These are phyloP conservation scores for Thamnaconus septentrionalis DNA, from an alignment of 2,113 vertebrate species.

Conservation along the genomic window DNA sequence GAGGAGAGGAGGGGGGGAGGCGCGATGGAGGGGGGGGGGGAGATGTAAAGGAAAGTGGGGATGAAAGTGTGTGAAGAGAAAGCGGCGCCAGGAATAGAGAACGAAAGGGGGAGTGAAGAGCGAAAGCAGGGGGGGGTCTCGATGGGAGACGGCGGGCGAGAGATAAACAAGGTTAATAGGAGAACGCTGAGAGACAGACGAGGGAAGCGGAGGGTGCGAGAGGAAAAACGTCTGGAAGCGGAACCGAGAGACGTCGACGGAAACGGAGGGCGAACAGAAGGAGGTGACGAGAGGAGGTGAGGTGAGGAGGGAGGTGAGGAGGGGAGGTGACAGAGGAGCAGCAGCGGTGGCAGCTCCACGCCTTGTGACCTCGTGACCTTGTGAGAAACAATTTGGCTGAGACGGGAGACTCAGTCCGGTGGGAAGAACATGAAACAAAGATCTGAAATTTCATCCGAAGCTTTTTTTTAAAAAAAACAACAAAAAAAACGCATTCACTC, in stretches of 20 bases:
- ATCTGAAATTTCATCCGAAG: conserved; percentile 51
- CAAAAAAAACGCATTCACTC: too few species aligned
- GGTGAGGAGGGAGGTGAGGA: background rate
- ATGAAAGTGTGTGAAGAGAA: conserved; percentile 60
- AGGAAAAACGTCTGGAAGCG: background rate
- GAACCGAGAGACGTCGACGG: conserved; percentile 8
- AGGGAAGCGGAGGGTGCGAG: conserved; percentile 17
- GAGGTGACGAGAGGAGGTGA: conserved; percentile 14
- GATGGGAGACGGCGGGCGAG: conserved; percentile 29
- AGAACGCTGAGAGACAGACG: conserved; percentile 57
- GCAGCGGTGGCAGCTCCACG: conserved; percentile 13
- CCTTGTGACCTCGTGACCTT: conserved; percentile 40
- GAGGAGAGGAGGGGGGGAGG: conserved; percentile 35
- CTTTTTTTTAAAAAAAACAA: conserved; percentile 53
- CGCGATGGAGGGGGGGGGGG: conserved; percentile 27
- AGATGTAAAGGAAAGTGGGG: conserved; percentile 39
- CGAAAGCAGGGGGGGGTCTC: conserved; percentile 24
- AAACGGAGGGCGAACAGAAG: conserved; percentile 21
- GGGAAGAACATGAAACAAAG: conserved; percentile 19
- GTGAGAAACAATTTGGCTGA: conserved; percentile 37
- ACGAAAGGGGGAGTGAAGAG: conserved; percentile 42
- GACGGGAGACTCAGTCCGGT: conserved; percentile 11
- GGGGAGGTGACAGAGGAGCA: too few species aligned
- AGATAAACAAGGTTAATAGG: conserved; percentile 57
- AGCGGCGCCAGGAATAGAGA: conserved; percentile 54